A percentile compares a stretch with the other conserved stretches of the same genome.
phyloP scores from a whole-genome alignment of 2,113 vertebrate genomes.

The Dicerorhinus sumatrensis region DNA sequence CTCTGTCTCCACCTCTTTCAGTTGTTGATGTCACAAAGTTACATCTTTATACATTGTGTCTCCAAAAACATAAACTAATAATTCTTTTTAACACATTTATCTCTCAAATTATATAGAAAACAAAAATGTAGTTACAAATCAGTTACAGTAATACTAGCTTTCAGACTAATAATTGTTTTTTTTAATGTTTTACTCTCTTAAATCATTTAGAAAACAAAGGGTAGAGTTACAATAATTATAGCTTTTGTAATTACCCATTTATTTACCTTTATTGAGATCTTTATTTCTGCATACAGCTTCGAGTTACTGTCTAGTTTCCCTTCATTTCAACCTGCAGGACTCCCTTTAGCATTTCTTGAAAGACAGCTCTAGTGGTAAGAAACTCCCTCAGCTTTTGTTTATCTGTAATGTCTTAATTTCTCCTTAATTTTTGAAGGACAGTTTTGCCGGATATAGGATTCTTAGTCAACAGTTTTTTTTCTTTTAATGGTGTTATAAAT shows the following conservation, averaged over 20 bases:
- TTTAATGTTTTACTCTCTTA: not conserved
- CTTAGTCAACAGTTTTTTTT: not conserved
- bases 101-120: not conserved
- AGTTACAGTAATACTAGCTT: not conserved
- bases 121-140: not conserved
- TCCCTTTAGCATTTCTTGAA: too few relatives aligned
- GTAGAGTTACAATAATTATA: too few relatives aligned
- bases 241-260: too few relatives aligned
- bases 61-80: not conserved
- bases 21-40: too few relatives aligned
- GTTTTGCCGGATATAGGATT: not conserved
- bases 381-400: not conserved
- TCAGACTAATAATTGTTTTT: not conserved
- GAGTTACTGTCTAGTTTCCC: not conserved
- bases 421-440: too few relatives aligned
- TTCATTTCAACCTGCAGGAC: too few relatives aligned
- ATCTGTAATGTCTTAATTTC: not conserved
- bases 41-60: not conserved
- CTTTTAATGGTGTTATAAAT: not conserved
- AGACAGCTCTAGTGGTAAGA: too few relatives aligned
- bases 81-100: not conserved
- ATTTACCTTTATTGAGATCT: too few relatives aligned
- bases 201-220: not conserved
- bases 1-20: too few relatives aligned
- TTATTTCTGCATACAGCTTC: not conserved